Evolutionary conservation across 2,888 invertebrate genomes (phyloP).

Genomic region (Caenorhabditis afra): DNA sequence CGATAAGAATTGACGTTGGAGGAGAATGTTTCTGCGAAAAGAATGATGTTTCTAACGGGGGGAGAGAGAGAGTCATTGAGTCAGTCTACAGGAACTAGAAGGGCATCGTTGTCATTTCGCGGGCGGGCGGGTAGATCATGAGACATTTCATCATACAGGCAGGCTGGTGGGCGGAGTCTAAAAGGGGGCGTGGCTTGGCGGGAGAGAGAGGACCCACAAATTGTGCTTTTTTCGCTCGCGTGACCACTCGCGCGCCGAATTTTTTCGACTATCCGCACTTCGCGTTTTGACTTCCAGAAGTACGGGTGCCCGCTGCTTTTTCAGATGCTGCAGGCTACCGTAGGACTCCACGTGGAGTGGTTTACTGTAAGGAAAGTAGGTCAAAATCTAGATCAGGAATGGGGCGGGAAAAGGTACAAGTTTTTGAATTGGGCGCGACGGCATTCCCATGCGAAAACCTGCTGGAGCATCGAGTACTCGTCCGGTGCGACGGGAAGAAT

Average conservation of each 20-base stretch:
- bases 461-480: slow-evolving; percentile 42
- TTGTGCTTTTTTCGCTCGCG: slow-evolving; percentile 50
- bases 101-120: not conserved
- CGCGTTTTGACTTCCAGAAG: slow-evolving; percentile 17
- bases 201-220: slow-evolving; percentile 44
- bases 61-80: not conserved
- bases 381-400: not conserved
- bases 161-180: too few species aligned
- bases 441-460: slow-evolving; percentile 61
- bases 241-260: slow-evolving; percentile 35
- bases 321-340: slow-evolving; percentile 44
- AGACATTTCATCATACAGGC: too few species aligned
- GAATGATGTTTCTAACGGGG: too few species aligned
- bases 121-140: slow-evolving; percentile 2
- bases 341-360: slow-evolving; percentile 39
- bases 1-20: slow-evolving; percentile 69
- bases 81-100: not conserved
- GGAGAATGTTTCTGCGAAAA: slow-evolving; percentile 61
- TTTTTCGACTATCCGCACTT: slow-evolving; percentile 42
- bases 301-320: slow-evolving; percentile 1
- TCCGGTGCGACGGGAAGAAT: slow-evolving; percentile 55
- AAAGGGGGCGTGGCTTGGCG: not conserved
- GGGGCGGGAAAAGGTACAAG: slow-evolving; percentile 19
- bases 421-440: slow-evolving; percentile 45
- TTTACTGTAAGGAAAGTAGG: slow-evolving; percentile 37